Evolutionary conservation across 2,797 vertebrate genomes (phyloP).

Genomic region (Podarcis lilfordi): DNA sequence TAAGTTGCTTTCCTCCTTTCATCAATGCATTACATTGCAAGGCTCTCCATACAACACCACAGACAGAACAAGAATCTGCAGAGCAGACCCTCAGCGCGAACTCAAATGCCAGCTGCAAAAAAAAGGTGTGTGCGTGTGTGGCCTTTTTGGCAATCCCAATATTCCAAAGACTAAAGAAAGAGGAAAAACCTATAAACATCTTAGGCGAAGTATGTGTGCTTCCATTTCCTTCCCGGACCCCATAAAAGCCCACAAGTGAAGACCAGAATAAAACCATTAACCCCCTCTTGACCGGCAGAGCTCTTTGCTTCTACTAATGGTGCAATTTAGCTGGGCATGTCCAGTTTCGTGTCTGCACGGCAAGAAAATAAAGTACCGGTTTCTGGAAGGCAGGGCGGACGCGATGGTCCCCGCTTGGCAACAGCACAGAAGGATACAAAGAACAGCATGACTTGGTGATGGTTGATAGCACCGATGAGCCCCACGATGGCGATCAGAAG

Average conservation of each 20-base stretch:
- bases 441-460: slow-evolving; percentile 96
- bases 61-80: neutral
- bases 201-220: neutral
- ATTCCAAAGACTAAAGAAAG: neutral
- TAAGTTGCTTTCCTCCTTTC: neutral
- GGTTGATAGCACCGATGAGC: slow-evolving; percentile 88
- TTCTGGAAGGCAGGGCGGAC: neutral
- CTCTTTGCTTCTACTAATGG: neutral
- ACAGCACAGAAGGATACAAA: slow-evolving; percentile 89
- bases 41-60: neutral
- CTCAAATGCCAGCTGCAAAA: neutral
- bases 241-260: neutral
- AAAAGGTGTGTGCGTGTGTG: neutral
- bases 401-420: neutral
- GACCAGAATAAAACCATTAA: neutral
- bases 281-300: neutral
- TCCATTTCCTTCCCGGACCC: neutral
- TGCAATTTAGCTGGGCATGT: neutral
- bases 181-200: neutral
- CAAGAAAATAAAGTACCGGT: neutral
- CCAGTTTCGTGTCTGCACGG: neutral
- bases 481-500: slow-evolving; percentile 92
- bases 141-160: neutral
- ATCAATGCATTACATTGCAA: neutral
- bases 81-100: neutral